These are phyloP conservation scores for Crotophaga sulcirostris DNA, from an alignment of 2,113 vertebrate genomes.

Conservation along the genomic window DNA sequence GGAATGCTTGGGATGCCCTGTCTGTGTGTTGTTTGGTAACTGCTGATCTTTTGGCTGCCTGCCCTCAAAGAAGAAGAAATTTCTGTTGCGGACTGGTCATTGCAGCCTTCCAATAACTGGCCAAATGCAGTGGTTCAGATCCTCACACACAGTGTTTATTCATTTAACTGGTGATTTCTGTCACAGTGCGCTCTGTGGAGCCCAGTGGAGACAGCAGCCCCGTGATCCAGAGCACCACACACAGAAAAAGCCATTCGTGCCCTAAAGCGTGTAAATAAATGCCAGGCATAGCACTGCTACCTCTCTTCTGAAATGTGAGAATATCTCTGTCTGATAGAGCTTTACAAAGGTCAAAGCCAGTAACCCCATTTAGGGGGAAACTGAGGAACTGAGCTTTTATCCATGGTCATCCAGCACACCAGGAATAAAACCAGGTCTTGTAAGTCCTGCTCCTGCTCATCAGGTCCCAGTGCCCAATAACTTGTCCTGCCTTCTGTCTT, in stretches of 20 bases:
- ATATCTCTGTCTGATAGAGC: not conserved
- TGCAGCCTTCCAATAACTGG: not conserved
- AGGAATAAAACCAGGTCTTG: not conserved
- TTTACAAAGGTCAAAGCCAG: not conserved
- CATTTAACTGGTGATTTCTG: not conserved
- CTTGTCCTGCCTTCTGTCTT: not conserved
- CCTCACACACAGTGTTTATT: not conserved
- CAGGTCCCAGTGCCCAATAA: not conserved
- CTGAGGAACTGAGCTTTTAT: not conserved
- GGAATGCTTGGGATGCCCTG: not conserved
- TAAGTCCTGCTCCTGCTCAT: not conserved
- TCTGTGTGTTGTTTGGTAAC: not conserved
- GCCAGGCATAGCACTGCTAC: not conserved
- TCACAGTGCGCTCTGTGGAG: not conserved
- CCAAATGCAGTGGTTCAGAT: not conserved
- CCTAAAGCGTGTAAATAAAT: not conserved
- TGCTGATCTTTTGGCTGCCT: not conserved
- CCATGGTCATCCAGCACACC: not conserved
- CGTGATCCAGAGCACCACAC: not conserved
- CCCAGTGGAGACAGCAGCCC: not conserved
- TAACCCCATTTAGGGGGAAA: not conserved
- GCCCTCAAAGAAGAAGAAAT: not conserved
- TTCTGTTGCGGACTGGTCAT: not conserved
- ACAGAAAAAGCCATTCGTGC: not conserved
- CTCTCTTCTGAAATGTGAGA: not conserved